A percentile compares a stretch with the other conserved stretches of the same genome.
Conservation (phyloP, 2,888 invertebrate genomes). For the Agonopterix arenella region DNA sequence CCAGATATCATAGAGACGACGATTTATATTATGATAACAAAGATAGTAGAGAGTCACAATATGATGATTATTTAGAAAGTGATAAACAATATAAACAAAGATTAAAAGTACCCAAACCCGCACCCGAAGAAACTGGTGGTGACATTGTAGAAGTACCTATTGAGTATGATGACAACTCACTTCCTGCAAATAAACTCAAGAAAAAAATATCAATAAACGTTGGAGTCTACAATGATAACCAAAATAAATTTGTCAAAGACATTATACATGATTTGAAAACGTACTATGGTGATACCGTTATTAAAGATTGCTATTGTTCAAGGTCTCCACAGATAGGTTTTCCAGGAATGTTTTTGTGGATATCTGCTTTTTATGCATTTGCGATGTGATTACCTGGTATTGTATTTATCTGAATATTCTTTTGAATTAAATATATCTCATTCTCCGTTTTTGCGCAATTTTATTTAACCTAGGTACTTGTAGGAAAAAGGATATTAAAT, state of each 20-base stretch:
- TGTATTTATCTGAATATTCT: too few species aligned
- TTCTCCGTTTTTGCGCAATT: too few species aligned
- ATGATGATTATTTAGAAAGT: slow-evolving; percentile 9
- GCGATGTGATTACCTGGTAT: too few species aligned
- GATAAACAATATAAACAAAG: slow-evolving; percentile 1
- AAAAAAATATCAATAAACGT: background rate
- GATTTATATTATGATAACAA: slow-evolving; percentile 27
- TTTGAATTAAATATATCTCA: too few species aligned
- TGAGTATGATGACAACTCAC: background rate
- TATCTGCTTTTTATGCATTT: too few species aligned
- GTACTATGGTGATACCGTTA: slow-evolving; percentile 20
- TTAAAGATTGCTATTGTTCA: slow-evolving; percentile 30
- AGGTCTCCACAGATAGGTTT: slow-evolving; percentile 1
- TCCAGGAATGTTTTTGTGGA: too few species aligned
- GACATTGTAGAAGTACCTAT: background rate
- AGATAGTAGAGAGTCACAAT: slow-evolving; percentile 5
- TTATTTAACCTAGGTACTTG: too few species aligned
- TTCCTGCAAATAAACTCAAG: background rate
- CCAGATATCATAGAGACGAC: slow-evolving; percentile 17
- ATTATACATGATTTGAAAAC: slow-evolving; percentile 7
- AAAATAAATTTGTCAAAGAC: slow-evolving; percentile 6
- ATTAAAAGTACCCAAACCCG: background rate
- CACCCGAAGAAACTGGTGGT: background rate
- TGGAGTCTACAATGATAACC: background rate
- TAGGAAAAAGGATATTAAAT: too few species aligned